Evolutionary conservation across 2,888 invertebrate genomes (phyloP), one percentile per base, ranked within the genome.

Genomic region (Koerneria pararmatus): DNA sequence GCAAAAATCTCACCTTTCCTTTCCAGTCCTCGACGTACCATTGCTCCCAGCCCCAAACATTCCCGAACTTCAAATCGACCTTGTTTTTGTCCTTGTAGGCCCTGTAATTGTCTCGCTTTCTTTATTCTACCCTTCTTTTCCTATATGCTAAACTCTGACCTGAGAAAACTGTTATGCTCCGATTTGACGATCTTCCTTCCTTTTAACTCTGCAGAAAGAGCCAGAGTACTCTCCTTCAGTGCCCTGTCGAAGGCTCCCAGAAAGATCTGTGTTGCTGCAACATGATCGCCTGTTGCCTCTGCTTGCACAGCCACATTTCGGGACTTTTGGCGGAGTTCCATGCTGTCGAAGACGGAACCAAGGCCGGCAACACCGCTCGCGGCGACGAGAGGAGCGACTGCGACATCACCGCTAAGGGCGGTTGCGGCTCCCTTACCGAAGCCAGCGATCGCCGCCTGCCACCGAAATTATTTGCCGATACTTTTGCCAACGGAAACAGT

Each of bases 361-460:
- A 41, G 46, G 46, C 46, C 46, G 46, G 46, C 46, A n/a, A n/a
- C 46, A 15, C 46, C 46, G 11, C 46, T n/a, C 11, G 46, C 46
- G 11, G 46, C 46, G 11, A 41, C n/a, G 11, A 41, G 46, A n/a
- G 46, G 46, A 11, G 46, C 46, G 46, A 41, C n/a, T n/a, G 46
- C 11, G 11, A n/a, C 46, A n/a, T n/a, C 46, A n/a, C 54, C 54
- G 6, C 27, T 24, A 3, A 54, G 3, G 3, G 19, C 54, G 4
- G 24, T 5, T 15, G 3, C 54, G 3, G 54, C 54, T 15, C 15
- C 3, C 15, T 27, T 54, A 4, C 27, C 54, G 54, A 54, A 54
- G 27, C 54, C 54, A 19, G 54, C 54, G 6, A 54, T 54, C 27
- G 54, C 54, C 6, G 54, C 54, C 54, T 54, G 54, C 6, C n/a